A percentile compares a stretch with the other conserved stretches of the same genome.
Evolutionary conservation across 2,113 vertebrate species (phyloP).

Genomic region (Chaetops frenatus): DNA sequence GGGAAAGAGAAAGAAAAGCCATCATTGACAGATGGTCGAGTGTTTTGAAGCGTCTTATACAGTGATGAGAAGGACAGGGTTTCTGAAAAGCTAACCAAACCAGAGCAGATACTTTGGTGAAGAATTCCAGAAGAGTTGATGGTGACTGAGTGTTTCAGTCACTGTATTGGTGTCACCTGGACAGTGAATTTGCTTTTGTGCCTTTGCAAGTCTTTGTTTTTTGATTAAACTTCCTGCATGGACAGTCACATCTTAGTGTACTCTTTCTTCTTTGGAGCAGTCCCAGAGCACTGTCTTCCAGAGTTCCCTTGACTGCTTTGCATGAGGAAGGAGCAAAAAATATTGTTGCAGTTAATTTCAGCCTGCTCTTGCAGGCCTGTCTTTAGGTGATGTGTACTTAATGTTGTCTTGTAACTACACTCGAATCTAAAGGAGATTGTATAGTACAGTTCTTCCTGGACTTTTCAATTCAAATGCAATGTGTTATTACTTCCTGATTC

Average conservation of each 20-base stretch:
- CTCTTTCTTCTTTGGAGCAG: neutral
- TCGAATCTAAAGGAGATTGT: neutral
- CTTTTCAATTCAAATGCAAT: neutral
- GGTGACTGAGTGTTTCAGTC: neutral
- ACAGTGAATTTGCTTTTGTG: neutral
- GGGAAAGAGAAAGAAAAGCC: neutral
- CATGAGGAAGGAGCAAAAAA: neutral
- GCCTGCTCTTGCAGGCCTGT: neutral
- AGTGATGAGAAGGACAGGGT: neutral
- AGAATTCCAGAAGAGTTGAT: neutral
- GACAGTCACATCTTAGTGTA: neutral
- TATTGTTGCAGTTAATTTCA: neutral
- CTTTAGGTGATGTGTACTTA: neutral
- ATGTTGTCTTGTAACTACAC: neutral
- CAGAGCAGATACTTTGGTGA: neutral
- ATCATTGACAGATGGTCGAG: neutral
- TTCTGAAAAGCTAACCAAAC: neutral
- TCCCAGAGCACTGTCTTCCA: neutral
- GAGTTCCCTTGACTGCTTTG: neutral
- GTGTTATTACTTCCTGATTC: neutral
- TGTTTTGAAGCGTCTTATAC: neutral
- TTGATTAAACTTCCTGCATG: neutral
- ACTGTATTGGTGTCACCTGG: neutral
- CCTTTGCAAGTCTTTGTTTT: neutral
- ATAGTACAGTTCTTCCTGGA: neutral